Percentiles rank a stretch among this genome's conserved stretches.
These are phyloP conservation scores for Gerosis bhagava DNA, from an alignment of 2,888 invertebrate genomes.

Conservation along the genomic window DNA sequence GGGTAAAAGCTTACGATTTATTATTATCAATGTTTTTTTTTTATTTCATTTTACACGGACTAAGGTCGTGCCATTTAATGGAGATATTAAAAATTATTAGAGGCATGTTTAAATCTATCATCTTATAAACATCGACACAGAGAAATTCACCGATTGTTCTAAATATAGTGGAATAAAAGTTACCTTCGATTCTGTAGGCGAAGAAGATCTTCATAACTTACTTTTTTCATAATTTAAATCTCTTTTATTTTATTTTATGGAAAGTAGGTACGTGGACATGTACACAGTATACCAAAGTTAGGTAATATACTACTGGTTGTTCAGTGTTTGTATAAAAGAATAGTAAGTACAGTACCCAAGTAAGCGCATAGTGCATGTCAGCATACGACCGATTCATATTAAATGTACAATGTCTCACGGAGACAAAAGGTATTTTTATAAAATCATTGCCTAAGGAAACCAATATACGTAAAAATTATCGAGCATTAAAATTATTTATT, in stretches of 20 bases:
- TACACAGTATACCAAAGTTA: slow-evolving; percentile 82
- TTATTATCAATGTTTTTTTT: slow-evolving; percentile 66
- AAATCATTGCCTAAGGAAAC: slow-evolving; percentile 77
- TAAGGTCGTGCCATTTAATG: slow-evolving; percentile 57
- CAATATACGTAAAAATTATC: slow-evolving; percentile 79
- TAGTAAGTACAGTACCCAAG: too few relatives aligned
- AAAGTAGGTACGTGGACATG: slow-evolving; percentile 58
- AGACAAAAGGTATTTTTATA: slow-evolving; percentile 76
- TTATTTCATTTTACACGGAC: slow-evolving; percentile 57
- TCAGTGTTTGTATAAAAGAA: slow-evolving; percentile 42
- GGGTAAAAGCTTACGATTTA: slow-evolving; percentile 62
- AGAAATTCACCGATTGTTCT: slow-evolving; percentile 53
- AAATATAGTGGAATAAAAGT: slow-evolving; percentile 70
- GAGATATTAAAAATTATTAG: slow-evolving; percentile 44
- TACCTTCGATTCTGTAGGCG: slow-evolving; percentile 71
- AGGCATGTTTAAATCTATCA: slow-evolving; percentile 41
- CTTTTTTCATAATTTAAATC: slow-evolving; percentile 52
- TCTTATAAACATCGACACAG: slow-evolving; percentile 45
- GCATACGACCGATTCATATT: slow-evolving; percentile 41
- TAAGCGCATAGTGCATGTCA: slow-evolving; percentile 28
- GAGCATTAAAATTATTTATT: slow-evolving; percentile 72
- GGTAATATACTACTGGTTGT: slow-evolving; percentile 68
- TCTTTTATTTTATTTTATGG: too few relatives aligned
- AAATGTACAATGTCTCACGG: slow-evolving; percentile 44
- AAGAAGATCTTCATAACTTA: slow-evolving; percentile 47